Evolutionary conservation across 2,797 vertebrate species (phyloP), one percentile per base, ranked within the genome.

Genomic region (Molossus molossus): DNA sequence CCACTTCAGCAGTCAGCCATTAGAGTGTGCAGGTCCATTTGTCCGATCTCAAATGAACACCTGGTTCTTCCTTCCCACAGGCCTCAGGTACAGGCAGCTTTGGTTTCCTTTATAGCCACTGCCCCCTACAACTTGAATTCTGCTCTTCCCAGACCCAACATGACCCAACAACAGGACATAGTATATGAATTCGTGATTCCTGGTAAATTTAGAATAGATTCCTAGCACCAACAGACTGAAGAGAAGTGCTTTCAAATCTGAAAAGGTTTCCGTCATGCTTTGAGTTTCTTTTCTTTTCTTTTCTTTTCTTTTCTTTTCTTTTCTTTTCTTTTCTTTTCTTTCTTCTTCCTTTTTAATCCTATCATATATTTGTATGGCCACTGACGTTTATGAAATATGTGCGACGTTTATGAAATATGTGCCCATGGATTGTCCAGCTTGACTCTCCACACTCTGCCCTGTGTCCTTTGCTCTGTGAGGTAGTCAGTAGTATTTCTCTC

Each of bases 41-140:
- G 79, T 76, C 73, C 62, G n/a, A 8, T 7, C 23, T 69, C 81
- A 48, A 67, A 20, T 55, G 12, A 69, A 67, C 73, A 70, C 88
- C 75, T 50, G 58, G 6, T 13, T 72, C 70, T 50, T 62, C 18
- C 58, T 94, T 69, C 70, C 62, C 75, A 72, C 0, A 65, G 33
- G 73, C 37, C 33, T 80, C 29, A 50, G 90, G 75, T 27, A 72
- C 70, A 80, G 58, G 55, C 15, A 95, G 73, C 50, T 80, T 70
- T 64, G 67, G 60, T 67, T 73, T 89, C 55, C 88, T 94, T 82
- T 55, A 87, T 5, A 87, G 86, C 55, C 21, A n/a, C 23, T 9
- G 14, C 76, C 12, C 91, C 23, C 58, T 75, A 50, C 82, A 76
- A 62, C 57, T 11, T 58, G 86, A 70, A 67, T 67, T 76, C 55